These are phyloP conservation scores for Xyrichtys novacula DNA, from an alignment of 2,797 vertebrate species.

Conservation along the genomic window DNA sequence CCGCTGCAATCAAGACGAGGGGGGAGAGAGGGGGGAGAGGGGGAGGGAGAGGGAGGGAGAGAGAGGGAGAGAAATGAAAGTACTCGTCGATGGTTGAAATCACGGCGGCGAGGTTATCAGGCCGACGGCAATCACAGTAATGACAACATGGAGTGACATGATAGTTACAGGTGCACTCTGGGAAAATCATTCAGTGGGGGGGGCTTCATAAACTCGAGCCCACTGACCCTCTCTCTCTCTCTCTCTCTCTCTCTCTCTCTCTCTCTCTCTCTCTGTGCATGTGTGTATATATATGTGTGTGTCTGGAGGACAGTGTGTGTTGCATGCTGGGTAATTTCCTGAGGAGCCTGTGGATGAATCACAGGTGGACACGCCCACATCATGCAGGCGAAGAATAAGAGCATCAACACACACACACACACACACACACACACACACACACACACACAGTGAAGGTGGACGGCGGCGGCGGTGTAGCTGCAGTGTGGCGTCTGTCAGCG, in stretches of 20 bases:
- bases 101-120: conserved; percentile 80
- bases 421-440: too few relatives aligned
- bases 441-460: conserved; percentile 51
- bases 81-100: conserved; percentile 81
- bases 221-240: too few relatives aligned
- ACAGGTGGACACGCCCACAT: conserved; percentile 64
- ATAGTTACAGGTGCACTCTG: conserved; percentile 84
- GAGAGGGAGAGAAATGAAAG: conserved; percentile 70
- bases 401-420: conserved; percentile 67
- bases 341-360: conserved; percentile 65
- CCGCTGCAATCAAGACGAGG: conserved; percentile 78
- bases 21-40: conserved; percentile 50
- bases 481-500: conserved; percentile 42
- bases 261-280: too few relatives aligned
- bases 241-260: too few relatives aligned
- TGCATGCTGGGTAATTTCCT: conserved; percentile 55
- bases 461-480: conserved; percentile 29
- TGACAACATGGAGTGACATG: conserved; percentile 85
- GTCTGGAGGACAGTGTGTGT: conserved; percentile 20
- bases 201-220: conserved; percentile 77
- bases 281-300: conserved; percentile 26
- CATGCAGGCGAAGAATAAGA: conserved; percentile 68
- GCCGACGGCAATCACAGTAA: conserved; percentile 83
- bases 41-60: conserved; percentile 60
- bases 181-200: conserved; percentile 80